Base-by-base conservation (phyloP, 2,888 invertebrate species). In the Lepetodrilus schrolli region DNA sequence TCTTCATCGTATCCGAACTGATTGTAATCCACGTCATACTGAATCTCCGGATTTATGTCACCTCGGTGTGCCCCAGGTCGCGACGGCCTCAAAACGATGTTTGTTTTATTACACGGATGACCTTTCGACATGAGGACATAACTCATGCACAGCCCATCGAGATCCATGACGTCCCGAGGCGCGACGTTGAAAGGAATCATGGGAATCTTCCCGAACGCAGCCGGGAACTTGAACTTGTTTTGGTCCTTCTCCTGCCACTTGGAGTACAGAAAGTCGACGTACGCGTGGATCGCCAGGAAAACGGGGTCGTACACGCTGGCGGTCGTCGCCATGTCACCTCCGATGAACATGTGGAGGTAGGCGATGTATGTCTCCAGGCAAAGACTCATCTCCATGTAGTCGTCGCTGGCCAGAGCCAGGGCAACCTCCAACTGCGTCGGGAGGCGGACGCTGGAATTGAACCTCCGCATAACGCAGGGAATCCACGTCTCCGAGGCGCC, bases 141-240 rank as follows among this genome's bases (percentile, higher is more conserved):
- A 10, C 81, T 81, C 17, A 87, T 86, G 81, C 88, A 88, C 4
- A 87, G 79, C 37, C 80, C 82, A 70, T 78, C 72, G 51, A 83
- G 82, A 80, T 87, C 85, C 49, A 87, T 78, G 13, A 85, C 83
- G 36, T 84, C 79, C 65, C 79, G 80, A 4, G 87, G 85, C 8
- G 84, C 81, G 72, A 85, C 78, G 73, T 86, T 86, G 79, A 86
- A 88, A 1, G 88, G 88, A 30, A 87, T 77, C 83, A 88, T 83
- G 23, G 85, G 84, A 75, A 87, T 85, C 73, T 82, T 86, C n/a
- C 83, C 83, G 72, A 83, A 86, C 21, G 80, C 83, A 70, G 84
- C 83, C 4, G 87, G 86, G 73, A 84, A 88, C 70, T 83, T 85
- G 72, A 83, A 83, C 72, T 83, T 85, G 77, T 86, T 86, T 47